Evolutionary conservation across 2,888 invertebrate genomes (phyloP).

Genomic region (Muscina levida): DNA sequence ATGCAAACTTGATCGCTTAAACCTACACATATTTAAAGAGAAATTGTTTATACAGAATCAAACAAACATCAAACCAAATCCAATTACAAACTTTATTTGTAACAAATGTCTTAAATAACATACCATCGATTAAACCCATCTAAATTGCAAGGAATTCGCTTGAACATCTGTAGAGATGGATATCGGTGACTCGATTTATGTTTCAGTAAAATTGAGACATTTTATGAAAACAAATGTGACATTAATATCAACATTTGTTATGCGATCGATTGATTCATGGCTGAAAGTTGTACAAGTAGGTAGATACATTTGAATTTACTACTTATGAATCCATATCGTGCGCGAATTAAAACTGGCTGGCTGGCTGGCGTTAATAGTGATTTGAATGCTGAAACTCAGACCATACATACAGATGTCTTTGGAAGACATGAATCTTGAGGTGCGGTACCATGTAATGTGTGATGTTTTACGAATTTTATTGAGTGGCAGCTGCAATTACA

Average conservation of each 20-base stretch:
- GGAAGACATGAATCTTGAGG: slow-evolving; percentile 27
- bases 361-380: slow-evolving; percentile 9
- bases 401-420: background rate
- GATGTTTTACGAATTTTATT: slow-evolving; percentile 4
- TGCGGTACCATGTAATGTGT: slow-evolving; percentile 36
- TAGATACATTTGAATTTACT: background rate
- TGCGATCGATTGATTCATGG: background rate
- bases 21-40: slow-evolving; percentile 24
- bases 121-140: background rate
- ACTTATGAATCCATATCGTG: background rate
- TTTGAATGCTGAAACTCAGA: slow-evolving; percentile 18
- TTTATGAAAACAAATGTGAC: slow-evolving; percentile 39
- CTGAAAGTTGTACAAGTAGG: no score
- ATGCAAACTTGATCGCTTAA: slow-evolving; percentile 39
- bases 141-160: no score
- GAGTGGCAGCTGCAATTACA: slow-evolving; percentile 8
- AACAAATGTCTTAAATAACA: slow-evolving; percentile 36
- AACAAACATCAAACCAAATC: background rate
- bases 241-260: slow-evolving; percentile 17
- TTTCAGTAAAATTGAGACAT: slow-evolving; percentile 49
- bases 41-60: slow-evolving; percentile 24
- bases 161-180: no score
- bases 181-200: no score
- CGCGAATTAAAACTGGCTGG: background rate
- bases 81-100: background rate